These are phyloP conservation scores for Notodromas monacha DNA, from an alignment of 2,888 invertebrate species.

Conservation along the genomic window DNA sequence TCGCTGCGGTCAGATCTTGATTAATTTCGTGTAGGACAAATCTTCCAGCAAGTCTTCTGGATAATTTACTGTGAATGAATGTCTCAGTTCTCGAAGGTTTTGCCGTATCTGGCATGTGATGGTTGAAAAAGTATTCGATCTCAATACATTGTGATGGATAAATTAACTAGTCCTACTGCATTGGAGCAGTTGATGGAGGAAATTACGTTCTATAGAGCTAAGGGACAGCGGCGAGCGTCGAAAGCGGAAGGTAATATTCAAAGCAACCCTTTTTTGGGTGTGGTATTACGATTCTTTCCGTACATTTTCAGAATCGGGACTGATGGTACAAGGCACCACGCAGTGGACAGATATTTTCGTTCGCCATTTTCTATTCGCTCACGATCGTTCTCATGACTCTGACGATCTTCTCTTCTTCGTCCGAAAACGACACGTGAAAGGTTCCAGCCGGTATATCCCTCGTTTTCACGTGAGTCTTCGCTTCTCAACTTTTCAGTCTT, in stretches of 20 bases:
- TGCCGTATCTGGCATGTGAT: too few species aligned
- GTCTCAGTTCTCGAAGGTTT: too few species aligned
- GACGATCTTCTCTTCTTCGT: constrained; percentile 87
- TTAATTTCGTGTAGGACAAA: too few species aligned
- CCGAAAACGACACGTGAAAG: background rate
- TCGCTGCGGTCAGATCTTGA: too few species aligned
- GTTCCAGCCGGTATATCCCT: background rate
- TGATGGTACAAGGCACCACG: background rate
- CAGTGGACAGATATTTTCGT: constrained; percentile 79
- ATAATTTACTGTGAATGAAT: too few species aligned
- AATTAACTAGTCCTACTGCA: constrained; percentile 10
- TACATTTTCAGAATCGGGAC: background rate
- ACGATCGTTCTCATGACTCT: constrained; percentile 54
- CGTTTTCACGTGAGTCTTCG: background rate
- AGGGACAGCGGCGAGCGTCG: constrained; percentile 47
- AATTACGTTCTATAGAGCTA: constrained; percentile 64
- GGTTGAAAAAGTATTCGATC: too few species aligned
- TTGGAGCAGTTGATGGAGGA: constrained; percentile 58
- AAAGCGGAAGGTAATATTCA: constrained; percentile 6
- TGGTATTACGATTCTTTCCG: too few species aligned
- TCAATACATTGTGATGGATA: too few species aligned
- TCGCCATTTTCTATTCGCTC: constrained; percentile 64
- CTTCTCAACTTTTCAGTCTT: too few species aligned
- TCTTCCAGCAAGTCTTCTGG: too few species aligned
- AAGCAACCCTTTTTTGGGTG: background rate